Evolutionary conservation across 30 jellyfish, hydroid and myxozoan genomes (phyloP).

Genomic region (Chrysaora quinquecirrha): DNA sequence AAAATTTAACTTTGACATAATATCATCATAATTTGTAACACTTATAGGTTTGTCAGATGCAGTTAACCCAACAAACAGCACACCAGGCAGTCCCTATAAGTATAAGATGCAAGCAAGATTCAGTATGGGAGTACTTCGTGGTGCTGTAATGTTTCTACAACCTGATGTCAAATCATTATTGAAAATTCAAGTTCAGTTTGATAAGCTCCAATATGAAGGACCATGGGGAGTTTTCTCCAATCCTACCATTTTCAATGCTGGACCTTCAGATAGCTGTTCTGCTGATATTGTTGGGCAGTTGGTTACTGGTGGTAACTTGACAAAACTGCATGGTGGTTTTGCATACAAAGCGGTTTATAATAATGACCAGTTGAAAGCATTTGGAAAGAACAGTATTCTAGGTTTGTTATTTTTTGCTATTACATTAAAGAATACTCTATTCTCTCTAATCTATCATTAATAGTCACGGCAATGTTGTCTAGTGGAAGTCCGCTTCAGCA

Average conservation of each 20-base stretch:
- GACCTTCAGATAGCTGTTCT: conserved; percentile 58
- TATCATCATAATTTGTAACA: too few species aligned
- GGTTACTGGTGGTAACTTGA: conserved; percentile 56
- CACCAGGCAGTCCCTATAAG: conserved; percentile 35
- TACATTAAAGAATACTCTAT: too few species aligned
- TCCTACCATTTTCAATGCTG: conserved; percentile 52
- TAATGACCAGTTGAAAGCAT: conserved; percentile 41
- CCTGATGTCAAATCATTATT: conserved; percentile 21
- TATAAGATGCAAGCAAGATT: conserved; percentile 41
- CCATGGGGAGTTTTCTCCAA: conserved; percentile 42
- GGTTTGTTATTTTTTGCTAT: too few species aligned
- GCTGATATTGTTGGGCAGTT: conserved; percentile 38
- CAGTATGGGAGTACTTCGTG: conserved; percentile 69
- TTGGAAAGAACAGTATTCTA: conserved; percentile 56
- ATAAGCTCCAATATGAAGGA: conserved; percentile 26
- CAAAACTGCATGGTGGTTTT: conserved; percentile 45
- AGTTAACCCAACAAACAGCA: too few species aligned
- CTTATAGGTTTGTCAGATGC: too few species aligned
- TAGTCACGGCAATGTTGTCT: too few species aligned
- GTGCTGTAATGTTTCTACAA: conserved; percentile 51
- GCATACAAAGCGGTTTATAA: conserved; percentile 20
- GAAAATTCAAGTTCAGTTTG: conserved; percentile 53
- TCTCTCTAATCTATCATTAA: too few species aligned
- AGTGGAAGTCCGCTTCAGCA: too few species aligned
- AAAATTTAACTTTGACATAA: too few species aligned